Conservation (phyloP, 1,140 invertebrate genomes). For the Cydia amplana region DNA sequence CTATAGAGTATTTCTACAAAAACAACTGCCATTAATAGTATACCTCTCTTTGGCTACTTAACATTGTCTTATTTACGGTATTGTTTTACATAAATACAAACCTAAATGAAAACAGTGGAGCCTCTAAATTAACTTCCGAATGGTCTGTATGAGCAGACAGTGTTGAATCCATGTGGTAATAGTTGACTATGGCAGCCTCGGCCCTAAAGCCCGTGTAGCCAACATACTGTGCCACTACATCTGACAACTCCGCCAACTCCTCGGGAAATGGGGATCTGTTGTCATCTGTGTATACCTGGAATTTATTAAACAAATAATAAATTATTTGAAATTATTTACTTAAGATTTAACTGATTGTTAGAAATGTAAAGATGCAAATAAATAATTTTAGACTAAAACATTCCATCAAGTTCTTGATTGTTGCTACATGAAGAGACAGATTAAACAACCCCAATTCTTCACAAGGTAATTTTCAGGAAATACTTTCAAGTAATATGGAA, state of each 20-base stretch:
- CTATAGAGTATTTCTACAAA: too few species aligned
- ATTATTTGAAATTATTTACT: conserved; percentile 26
- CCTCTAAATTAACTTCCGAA: conserved; percentile 90
- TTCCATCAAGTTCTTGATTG: too few species aligned
- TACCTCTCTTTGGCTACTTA: too few species aligned
- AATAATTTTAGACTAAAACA: too few species aligned
- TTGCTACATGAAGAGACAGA: too few species aligned
- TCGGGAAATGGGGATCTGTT: conserved; percentile 84
- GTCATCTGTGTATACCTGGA: conserved; percentile 85
- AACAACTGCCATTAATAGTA: too few species aligned
- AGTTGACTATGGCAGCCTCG: conserved; percentile 96
- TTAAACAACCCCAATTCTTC: too few species aligned
- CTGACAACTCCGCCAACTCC: conserved; percentile 84
- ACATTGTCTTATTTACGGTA: too few species aligned
- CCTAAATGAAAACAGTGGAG: conserved; percentile 94
- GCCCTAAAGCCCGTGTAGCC: conserved; percentile 85
- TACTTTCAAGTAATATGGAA: neutral
- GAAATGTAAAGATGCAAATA: too few species aligned
- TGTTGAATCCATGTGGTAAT: conserved; percentile 94
- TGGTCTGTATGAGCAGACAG: conserved; percentile 95
- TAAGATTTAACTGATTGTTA: too few species aligned
- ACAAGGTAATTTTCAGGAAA: too few species aligned
- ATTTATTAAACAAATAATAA: conserved; percentile 41
- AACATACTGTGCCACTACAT: conserved; percentile 82
- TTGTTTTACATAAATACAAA: conserved; percentile 48